These are phyloP conservation scores for Manis pentadactyla DNA, from an alignment of 2,797 vertebrate species.

Conservation along the genomic window DNA sequence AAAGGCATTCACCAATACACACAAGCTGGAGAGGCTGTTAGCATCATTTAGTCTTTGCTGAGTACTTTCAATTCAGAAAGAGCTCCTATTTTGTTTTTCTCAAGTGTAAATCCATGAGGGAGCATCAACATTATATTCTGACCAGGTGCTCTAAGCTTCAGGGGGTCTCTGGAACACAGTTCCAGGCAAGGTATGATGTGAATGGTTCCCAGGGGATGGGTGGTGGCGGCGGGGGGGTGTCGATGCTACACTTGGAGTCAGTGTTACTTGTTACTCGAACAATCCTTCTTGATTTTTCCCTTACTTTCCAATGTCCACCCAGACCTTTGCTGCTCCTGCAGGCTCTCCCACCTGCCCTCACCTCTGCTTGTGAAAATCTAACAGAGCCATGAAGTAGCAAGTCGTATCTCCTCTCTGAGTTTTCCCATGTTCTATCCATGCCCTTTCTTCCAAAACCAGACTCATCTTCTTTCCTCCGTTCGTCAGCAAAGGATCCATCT, in stretches of 20 bases:
- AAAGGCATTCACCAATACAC: slow-evolving; percentile 44
- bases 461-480: neutral
- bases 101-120: neutral
- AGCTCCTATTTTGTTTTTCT: slow-evolving; percentile 68
- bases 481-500: neutral
- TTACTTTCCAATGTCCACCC: neutral
- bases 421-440: neutral
- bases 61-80: slow-evolving; percentile 58
- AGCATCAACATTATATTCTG: slow-evolving; percentile 47
- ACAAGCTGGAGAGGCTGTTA: slow-evolving; percentile 7
- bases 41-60: slow-evolving; percentile 64
- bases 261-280: neutral
- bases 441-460: neutral
- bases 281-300: neutral
- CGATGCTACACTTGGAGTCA: neutral
- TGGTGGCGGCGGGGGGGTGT: too few species aligned
- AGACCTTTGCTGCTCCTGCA: neutral
- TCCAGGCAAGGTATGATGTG: neutral
- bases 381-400: neutral
- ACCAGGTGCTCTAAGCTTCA: neutral
- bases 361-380: neutral
- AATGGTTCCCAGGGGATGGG: neutral
- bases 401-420: neutral
- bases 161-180: neutral
- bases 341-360: neutral